Base-by-base conservation (phyloP, 2,888 invertebrate species). In the Morpho helenor region DNA sequence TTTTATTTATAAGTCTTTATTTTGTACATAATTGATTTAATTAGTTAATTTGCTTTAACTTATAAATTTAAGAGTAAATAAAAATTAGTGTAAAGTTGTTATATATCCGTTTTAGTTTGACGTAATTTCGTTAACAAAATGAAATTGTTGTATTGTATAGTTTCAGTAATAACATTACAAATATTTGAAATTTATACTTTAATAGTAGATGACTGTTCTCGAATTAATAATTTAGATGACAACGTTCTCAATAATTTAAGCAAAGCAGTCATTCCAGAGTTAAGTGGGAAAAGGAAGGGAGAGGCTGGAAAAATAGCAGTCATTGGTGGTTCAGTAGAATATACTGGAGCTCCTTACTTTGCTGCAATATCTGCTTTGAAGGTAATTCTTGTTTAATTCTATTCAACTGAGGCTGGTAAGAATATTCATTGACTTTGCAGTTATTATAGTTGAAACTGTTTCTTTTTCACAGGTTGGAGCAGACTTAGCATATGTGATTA, bases 331-430 rank as follows among this genome's bases (percentile, higher is more conserved):
- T 97, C 97, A 44, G 79, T 93, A 22, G 98, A 98, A 89, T 99
- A 98, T 76, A 98, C 98, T 0, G 98, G 99, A 50, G 99, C 99
- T 1, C 99, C 99, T 1, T 99, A 96, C 81, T 99, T 97, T 90
- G 94, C 98, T 31, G 97, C 97, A 1, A 96, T 98, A 68, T 94
- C 96, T 59, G 95, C 98, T 0, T 82, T 99, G 53, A 95, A 95
- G 92, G 90, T 82, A 43, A 52, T 42, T 39, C 52, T 49, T 16
- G 2, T 2, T n/a, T n/a, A 49, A 7, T 49, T 31, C 39, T 10
- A 6, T 49, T 3, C 23, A 8, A n/a, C n/a, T 7, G 22, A 6
- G 31, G 7, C 23, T 9, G 4, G 3, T 48, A 16, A 8, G 9
- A 9, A 9, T 9, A 9, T 43, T 43, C 2, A 7, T 9, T 8